Evolutionary conservation across 2,888 invertebrate genomes (phyloP), one percentile per base, ranked within the genome.

Genomic region (Epicampocera succincta): DNA sequence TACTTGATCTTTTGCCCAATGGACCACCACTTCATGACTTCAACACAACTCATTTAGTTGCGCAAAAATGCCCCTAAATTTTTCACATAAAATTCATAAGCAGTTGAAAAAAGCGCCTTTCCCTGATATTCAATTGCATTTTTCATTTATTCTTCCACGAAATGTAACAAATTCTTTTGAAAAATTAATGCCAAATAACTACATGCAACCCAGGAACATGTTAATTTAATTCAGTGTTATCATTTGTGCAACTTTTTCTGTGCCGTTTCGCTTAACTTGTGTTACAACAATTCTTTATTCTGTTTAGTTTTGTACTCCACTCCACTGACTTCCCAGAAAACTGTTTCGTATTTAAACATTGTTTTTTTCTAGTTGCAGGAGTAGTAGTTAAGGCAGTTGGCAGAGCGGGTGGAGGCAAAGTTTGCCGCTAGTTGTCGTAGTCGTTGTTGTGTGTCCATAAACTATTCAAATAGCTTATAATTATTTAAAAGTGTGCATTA

Each of bases 381-480:
- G 21, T 12, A 46, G 46, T 38, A 72, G 58, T 66, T 44, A 56
- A 15, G 61, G 40, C 54, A 66, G 78, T 76, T 61, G 9, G 54
- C 61, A 19, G 40, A 13, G 21, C 17, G 11, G 38, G 48, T n/a
- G 50, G 40, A 50, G 42, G 21, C 56, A 58, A 54, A 73, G 68
- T 73, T 72, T 63, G 38, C 44, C 11, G 48, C 60, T 42, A 66
- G 71, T 76, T 54, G 78, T 76, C 46, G 78, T 33, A 72, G 68
- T 65, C 17, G 50, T 52, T 80, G 40, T 56, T 80, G 65, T 85
- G 84, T 86, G 87, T 86, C 85, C 87, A 88, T 87, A 87, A 88
- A 88, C 87, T 87, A 87, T 88, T 86, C 87, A 88, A 88, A 88
- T 88, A 86, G 87, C 88, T 88, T 88, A 88, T 87, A 88, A 88